Base-by-base conservation (phyloP, 2,888 invertebrate genomes). In the Synergus itoensis region DNA sequence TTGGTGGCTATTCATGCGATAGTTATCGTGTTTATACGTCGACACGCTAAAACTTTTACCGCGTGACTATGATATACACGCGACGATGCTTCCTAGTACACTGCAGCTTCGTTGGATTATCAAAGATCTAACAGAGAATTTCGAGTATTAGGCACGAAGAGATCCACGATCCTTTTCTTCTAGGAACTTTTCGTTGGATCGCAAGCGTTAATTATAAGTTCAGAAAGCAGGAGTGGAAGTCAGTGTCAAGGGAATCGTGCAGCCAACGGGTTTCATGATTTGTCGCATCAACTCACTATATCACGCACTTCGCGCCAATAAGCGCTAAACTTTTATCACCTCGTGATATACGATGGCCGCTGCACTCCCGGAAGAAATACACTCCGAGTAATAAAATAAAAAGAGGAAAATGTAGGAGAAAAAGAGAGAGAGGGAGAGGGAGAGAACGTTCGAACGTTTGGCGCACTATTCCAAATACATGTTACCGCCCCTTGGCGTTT, bases 251-350 rank as follows among this genome's bases (percentile, higher is more conserved):
- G 78, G 36, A 75, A 78, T 48, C 9, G 63, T 73, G 18, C 18
- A 45, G 11, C 28, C 64, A 64, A 64, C 62, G 69, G 43, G 64
- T 57, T 77, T 77, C 45, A 69, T 77, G 81, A 83, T 81, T 82
- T 79, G 83, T 83, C 83, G 79, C 81, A 82, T 79, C 83, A 43
- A 77, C 75, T 79, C 79, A 36, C 64, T 75, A 57, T 36, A 65
- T 48, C 77, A 43, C 75, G 36, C 64, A 45, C 75, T 53, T 48
- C 77, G 78, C 78, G 79, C 80, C 81, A 80, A 83, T 82, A 82
- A 83, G 79, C 79, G 83, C 81, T 80, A 80, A 83, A 83, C 83
- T 83, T 83, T 83, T 83, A 83, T 83, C 83, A 79, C 80, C 79
- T 82, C 67, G 79, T 80, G 81, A 81, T 80, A 78, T 81, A 80